Evolutionary conservation across 2,888 invertebrate genomes (phyloP).

Genomic region (Reticulitermes lucifugus): DNA sequence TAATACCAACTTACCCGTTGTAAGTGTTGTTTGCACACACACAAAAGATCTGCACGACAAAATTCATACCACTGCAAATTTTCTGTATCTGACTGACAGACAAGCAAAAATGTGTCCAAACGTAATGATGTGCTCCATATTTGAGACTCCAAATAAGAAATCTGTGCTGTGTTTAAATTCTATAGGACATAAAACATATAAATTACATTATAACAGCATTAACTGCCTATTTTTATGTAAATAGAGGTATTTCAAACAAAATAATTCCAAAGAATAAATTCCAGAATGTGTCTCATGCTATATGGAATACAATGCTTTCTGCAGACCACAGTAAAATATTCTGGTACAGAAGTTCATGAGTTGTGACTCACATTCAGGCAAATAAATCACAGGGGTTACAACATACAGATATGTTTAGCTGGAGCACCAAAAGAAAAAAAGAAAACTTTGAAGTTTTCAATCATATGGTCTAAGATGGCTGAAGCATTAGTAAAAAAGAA

Average conservation of each 20-base stretch:
- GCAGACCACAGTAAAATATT: too few species aligned
- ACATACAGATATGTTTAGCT: too few species aligned
- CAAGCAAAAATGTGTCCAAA: neutral
- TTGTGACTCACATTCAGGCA: too few species aligned
- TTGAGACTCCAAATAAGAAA: neutral
- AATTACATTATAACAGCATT: neutral
- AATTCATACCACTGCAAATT: neutral
- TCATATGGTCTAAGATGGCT: too few species aligned
- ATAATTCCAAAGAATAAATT: too few species aligned
- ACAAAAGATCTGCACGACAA: neutral
- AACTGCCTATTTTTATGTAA: neutral
- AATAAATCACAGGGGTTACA: too few species aligned
- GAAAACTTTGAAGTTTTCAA: too few species aligned
- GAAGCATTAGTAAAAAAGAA: too few species aligned
- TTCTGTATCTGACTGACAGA: neutral
- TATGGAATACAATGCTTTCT: too few species aligned
- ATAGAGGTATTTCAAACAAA: neutral
- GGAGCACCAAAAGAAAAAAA: too few species aligned
- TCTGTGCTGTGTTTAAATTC: neutral
- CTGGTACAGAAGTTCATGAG: too few species aligned
- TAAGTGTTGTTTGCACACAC: neutral
- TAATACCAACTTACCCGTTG: neutral
- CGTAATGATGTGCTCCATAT: neutral
- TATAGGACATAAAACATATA: constrained; percentile 51
- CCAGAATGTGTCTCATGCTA: too few species aligned